Conservation (phyloP, 2,113 vertebrate genomes). For the Cacatua alba region DNA sequence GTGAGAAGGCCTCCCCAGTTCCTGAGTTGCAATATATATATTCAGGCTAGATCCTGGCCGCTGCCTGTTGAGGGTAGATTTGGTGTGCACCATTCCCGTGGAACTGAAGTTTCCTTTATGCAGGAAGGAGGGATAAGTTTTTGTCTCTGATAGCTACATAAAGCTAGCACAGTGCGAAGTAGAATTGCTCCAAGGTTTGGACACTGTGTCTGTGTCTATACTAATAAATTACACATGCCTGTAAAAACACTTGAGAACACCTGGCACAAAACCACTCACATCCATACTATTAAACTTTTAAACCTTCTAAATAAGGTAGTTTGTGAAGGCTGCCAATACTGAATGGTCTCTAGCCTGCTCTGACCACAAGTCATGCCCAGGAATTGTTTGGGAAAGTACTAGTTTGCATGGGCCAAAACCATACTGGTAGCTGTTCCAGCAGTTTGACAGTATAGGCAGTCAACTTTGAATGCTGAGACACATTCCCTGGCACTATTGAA, state of each 20-base stretch:
- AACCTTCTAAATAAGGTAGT: slow-evolving; percentile 30
- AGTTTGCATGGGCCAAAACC: slow-evolving; percentile 21
- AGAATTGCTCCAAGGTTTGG: neutral
- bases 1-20: neutral
- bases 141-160: neutral
- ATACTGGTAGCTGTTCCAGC: slow-evolving; percentile 18
- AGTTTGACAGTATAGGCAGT: slow-evolving; percentile 18
- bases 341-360: slow-evolving; percentile 2
- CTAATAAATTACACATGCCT: slow-evolving; percentile 2
- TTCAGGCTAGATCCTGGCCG: neutral
- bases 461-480: neutral
- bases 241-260: neutral
- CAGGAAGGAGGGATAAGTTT: fast-evolving
- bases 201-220: neutral
- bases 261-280: slow-evolving; percentile 1
- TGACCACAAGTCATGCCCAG: slow-evolving; percentile 23
- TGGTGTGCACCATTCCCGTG: neutral
- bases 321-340: neutral
- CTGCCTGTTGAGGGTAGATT: neutral
- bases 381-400: slow-evolving; percentile 54
- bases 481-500: slow-evolving; percentile 34
- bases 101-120: neutral
- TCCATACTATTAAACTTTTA: slow-evolving; percentile 33
- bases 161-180: neutral
- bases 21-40: neutral